These are phyloP conservation scores for Xerus rutilus DNA, from an alignment of 2,797 vertebrate species.

Conservation along the genomic window DNA sequence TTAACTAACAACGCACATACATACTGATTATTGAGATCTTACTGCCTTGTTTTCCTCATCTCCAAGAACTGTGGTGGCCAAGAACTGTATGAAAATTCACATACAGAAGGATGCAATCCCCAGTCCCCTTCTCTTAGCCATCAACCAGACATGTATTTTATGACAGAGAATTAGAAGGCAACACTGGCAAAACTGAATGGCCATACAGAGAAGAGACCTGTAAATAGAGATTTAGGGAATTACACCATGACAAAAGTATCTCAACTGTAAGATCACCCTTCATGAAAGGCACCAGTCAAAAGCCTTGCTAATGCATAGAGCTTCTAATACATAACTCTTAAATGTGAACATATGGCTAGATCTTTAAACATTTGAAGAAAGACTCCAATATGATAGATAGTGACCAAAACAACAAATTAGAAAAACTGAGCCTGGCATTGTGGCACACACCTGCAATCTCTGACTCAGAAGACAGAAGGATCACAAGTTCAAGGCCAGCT, in stretches of 20 bases:
- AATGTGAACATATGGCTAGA: not conserved
- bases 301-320: not conserved
- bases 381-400: not conserved
- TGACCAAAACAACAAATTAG: not conserved
- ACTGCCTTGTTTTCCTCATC: not conserved
- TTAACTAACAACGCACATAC: not conserved
- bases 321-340: not conserved
- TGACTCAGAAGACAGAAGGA: no score
- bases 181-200: not conserved
- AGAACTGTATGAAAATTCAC: not conserved
- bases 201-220: not conserved
- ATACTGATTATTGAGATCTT: not conserved
- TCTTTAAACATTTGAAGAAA: constrained; percentile 26
- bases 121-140: not conserved
- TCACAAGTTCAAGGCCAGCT: no score
- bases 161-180: not conserved
- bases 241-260: not conserved
- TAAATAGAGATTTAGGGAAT: not conserved
- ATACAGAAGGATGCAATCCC: not conserved
- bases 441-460: no score
- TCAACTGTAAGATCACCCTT: not conserved
- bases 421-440: not conserved
- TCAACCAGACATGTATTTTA: not conserved
- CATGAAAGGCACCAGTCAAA: not conserved
- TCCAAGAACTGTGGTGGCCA: not conserved